phyloP scores from a whole-genome alignment of 2,113 vertebrate species.

The Neomonachus schauinslandi region DNA sequence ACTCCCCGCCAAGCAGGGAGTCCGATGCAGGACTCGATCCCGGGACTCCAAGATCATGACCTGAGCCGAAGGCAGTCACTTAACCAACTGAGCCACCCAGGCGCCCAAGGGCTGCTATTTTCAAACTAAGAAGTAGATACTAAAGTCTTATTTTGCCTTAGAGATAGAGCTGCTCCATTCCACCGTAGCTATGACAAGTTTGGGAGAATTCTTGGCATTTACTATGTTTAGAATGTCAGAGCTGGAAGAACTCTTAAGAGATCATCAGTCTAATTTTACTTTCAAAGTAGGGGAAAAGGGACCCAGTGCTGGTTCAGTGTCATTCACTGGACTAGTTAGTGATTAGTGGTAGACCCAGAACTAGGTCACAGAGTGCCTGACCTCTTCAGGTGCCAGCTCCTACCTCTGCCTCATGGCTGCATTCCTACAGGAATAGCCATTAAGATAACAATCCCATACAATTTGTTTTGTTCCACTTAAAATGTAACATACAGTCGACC shows the following conservation, averaged over 20 bases:
- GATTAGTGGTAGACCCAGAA: neutral
- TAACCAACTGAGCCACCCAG: too few relatives aligned
- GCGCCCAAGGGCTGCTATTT: neutral
- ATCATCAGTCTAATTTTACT: neutral
- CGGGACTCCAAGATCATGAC: too few relatives aligned
- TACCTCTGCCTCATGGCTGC: neutral
- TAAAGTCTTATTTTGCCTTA: neutral
- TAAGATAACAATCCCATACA: neutral
- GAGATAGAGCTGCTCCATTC: neutral
- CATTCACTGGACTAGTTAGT: neutral
- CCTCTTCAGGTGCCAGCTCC: neutral
- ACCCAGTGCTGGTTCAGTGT: neutral
- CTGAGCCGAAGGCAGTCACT: too few relatives aligned
- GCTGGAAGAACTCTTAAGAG: neutral
- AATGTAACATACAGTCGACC: neutral
- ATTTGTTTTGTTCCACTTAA: neutral
- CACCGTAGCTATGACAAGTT: neutral
- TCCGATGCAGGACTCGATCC: too few relatives aligned
- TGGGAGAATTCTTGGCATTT: neutral
- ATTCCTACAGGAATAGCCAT: neutral
- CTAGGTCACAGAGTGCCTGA: neutral
- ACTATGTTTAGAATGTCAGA: neutral
- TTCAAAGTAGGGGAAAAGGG: neutral
- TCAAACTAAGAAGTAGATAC: neutral
- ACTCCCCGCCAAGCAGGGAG: too few relatives aligned